These are phyloP conservation scores for Erpetoichthys calabaricus DNA, from an alignment of 2,797 vertebrate genomes.

Conservation along the genomic window DNA sequence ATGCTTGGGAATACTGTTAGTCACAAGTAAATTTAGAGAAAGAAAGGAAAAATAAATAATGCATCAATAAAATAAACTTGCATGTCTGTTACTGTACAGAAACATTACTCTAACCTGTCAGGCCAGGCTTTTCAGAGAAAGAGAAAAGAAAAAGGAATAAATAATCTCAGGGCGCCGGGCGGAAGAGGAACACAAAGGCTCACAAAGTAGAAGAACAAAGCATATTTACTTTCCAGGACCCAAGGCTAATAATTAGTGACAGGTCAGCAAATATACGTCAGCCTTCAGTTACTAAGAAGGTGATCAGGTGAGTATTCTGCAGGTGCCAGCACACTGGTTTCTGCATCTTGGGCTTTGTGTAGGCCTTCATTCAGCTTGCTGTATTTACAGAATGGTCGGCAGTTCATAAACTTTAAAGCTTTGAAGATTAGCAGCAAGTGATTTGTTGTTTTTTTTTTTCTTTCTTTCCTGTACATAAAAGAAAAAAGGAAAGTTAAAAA, in stretches of 20 bases:
- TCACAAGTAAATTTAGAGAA: too few relatives aligned
- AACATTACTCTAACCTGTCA: conserved; percentile 29
- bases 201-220: conserved; percentile 38
- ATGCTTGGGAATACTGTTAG: too few relatives aligned
- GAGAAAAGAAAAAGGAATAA: conserved; percentile 2
- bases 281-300: conserved; percentile 38
- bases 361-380: neutral
- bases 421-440: neutral
- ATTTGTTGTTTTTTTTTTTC: too few relatives aligned
- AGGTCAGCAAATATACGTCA: conserved; percentile 48
- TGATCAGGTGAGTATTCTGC: neutral
- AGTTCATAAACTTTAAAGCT: neutral
- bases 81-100: too few relatives aligned
- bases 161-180: conserved; percentile 25
- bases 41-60: too few relatives aligned
- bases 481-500: too few relatives aligned
- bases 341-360: neutral
- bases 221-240: conserved; percentile 43
- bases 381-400: neutral
- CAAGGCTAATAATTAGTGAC: conserved; percentile 36
- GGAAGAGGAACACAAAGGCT: conserved; percentile 35
- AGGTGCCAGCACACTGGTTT: neutral
- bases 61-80: too few relatives aligned
- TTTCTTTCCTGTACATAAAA: too few relatives aligned
- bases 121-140: conserved; percentile 10